These are phyloP conservation scores for Platalea minor DNA, from an alignment of 2,797 vertebrate species.

Conservation along the genomic window DNA sequence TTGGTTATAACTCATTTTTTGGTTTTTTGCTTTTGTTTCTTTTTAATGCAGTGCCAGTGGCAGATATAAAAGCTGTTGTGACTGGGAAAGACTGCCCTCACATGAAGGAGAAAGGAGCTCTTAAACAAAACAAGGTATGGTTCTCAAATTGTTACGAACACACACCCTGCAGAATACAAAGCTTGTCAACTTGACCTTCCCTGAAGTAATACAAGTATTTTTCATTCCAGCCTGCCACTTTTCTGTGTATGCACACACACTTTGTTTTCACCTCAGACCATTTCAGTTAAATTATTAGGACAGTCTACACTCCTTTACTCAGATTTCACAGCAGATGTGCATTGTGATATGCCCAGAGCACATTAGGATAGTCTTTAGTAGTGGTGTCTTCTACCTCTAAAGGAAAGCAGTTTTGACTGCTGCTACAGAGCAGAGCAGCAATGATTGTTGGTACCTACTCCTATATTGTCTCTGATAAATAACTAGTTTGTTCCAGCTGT, in stretches of 20 bases:
- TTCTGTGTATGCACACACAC: not conserved
- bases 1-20: slow-evolving; percentile 31
- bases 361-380: not conserved
- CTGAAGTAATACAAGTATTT: not conserved
- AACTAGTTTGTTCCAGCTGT: not conserved
- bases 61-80: slow-evolving; percentile 98
- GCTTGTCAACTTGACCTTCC: not conserved
- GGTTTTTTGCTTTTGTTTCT: not conserved
- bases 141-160: not conserved
- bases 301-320: not conserved
- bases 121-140: slow-evolving; percentile 98
- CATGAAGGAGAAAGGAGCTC: slow-evolving; percentile 99
- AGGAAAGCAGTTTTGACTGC: not conserved
- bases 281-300: not conserved
- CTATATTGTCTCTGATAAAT: not conserved
- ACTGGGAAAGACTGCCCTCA: slow-evolving; percentile 99
- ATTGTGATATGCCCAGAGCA: not conserved
- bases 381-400: not conserved
- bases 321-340: not conserved
- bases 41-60: slow-evolving; percentile 89
- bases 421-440: not conserved
- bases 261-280: not conserved
- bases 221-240: not conserved
- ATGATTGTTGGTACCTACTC: not conserved
- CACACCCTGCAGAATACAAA: not conserved